Base-by-base conservation (phyloP, 1,140 invertebrate genomes). In the Chironomus striatipennis region DNA sequence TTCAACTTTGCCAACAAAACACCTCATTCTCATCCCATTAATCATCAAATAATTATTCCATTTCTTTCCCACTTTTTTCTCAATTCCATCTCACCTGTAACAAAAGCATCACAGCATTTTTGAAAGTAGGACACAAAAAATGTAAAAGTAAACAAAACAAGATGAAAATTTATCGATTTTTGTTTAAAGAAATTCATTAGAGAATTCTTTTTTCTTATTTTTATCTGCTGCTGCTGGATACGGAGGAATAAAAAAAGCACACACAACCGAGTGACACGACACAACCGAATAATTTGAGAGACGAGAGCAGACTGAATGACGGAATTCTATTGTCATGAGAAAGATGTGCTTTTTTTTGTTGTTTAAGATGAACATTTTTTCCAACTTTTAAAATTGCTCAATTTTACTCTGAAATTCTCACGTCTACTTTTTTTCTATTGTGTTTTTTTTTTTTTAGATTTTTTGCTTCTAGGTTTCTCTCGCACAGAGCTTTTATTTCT, bases 121-220 rank as follows among this genome's bases (percentile, higher is more conserved):
- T 47, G 12, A n/a, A 5, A 57, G 47, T 57, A 5, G 12, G 8
- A 57, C 47, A 57, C 47, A 57, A 57, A 57, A 15, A 57, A 12
- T 34, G 24, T 2, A 34, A 34, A 34, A 34, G 24, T 34, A 34
- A 57, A n/a, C 12, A 15, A n/a, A 57, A 15, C 12, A 15, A 57
- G 47, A 57, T 57, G 47, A 57, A 57, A 57, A 57, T 57, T 57
- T 57, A 57, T 57, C 12, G 47, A 57, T 57, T 57, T 57, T 57
- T 57, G 47, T 57, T 15, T 12, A 12, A 57, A 5, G n/a, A 12
- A 57, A n/a, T 57, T 57, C 47, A 57, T 57, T n/a, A 12, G 47
- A n/a, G 5, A n/a, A n/a, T n/a, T n/a, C n/a, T n/a, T n/a, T n/a
- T n/a, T n/a, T n/a, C n/a, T n/a, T n/a, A 57, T 57, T 57, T 12